Percentiles rank a stretch among this genome's conserved stretches.
Evolutionary conservation across 2,113 vertebrate genomes (phyloP).

Genomic region (Eurystomus gularis): DNA sequence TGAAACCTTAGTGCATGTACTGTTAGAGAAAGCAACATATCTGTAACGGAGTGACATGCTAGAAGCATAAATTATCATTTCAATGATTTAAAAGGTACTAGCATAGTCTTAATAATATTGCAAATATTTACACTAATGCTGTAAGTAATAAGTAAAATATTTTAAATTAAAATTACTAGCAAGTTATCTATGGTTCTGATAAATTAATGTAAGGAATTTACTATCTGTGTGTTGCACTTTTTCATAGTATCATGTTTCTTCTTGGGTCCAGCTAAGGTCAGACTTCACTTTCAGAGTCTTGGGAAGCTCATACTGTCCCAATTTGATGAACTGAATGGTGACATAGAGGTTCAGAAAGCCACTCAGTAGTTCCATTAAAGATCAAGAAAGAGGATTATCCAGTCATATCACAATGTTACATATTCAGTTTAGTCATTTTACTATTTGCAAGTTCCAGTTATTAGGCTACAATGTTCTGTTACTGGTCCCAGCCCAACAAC

Average conservation of each 20-base stretch:
- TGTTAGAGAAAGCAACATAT: not conserved
- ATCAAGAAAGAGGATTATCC: not conserved
- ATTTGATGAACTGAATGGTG: not conserved
- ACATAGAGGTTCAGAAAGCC: not conserved
- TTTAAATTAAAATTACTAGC: not conserved
- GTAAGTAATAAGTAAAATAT: not conserved
- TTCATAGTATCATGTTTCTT: not conserved
- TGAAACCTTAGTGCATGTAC: not conserved
- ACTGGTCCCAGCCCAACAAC: not conserved
- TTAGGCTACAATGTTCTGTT: not conserved
- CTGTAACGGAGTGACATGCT: not conserved
- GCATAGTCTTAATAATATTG: not conserved
- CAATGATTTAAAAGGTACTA: not conserved
- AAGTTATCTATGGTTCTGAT: not conserved
- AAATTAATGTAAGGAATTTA: not conserved
- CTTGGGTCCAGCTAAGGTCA: not conserved
- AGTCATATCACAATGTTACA: not conserved
- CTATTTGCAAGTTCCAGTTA: not conserved
- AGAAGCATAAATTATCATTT: not conserved
- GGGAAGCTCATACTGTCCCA: not conserved
- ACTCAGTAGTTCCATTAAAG: not conserved
- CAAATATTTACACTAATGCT: not conserved
- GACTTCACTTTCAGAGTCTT: not conserved
- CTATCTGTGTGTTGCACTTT: not conserved
- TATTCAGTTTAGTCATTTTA: not conserved